These are phyloP conservation scores for Nebria ingens DNA, from an alignment of 1,140 invertebrate genomes.

Conservation along the genomic window DNA sequence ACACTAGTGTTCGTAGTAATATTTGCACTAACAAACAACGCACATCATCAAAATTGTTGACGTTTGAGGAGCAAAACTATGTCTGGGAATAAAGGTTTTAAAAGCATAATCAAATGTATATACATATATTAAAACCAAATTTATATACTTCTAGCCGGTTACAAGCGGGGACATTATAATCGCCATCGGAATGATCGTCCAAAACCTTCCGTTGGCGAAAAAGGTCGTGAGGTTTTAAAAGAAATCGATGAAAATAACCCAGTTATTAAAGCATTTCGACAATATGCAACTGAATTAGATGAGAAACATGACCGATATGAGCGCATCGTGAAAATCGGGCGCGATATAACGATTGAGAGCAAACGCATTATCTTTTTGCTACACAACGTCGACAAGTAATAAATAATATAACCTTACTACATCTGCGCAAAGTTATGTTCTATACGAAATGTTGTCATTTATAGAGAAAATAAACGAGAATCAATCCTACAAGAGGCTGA, in stretches of 20 bases:
- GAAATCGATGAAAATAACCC: conserved; percentile 42
- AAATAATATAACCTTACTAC: conserved; percentile 12
- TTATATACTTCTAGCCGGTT: background rate
- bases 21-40: too few species aligned
- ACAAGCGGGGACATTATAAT: background rate
- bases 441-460: conserved; percentile 5
- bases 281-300: conserved; percentile 61
- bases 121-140: background rate
- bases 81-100: background rate
- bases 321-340: conserved; percentile 67
- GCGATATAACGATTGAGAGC: conserved; percentile 87
- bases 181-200: conserved; percentile 8
- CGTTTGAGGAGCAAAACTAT: background rate
- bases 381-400: conserved; percentile 52
- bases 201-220: conserved; percentile 24
- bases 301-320: conserved; percentile 76
- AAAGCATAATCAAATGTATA: background rate
- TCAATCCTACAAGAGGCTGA: conserved; percentile 54
- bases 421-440: too few species aligned
- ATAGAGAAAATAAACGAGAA: conserved; percentile 45
- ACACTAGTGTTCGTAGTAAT: too few species aligned
- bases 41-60: too few species aligned
- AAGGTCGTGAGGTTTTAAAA: conserved; percentile 24
- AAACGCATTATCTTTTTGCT: conserved; percentile 83
- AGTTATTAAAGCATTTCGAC: conserved; percentile 54